Base-by-base conservation (phyloP, 2,797 vertebrate genomes). In the Discoglossus pictus region DNA sequence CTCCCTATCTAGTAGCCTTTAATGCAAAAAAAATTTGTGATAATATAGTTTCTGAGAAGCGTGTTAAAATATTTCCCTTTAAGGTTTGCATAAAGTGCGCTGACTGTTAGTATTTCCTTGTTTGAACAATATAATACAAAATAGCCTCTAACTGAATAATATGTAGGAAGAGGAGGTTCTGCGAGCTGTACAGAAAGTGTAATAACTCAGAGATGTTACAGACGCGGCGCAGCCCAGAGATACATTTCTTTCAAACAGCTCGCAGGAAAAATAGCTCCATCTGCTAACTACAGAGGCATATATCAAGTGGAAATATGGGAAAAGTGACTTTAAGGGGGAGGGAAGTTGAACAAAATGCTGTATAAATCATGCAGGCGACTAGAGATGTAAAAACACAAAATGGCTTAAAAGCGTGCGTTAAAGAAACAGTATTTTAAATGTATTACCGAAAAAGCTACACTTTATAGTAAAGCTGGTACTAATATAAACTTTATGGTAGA, bases 231-330 rank as follows among this genome's bases (percentile, higher is more conserved):
- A 53, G 61, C 20, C 31, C 52, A 53, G 51, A 50, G 35, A 65
- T 65, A 65, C 50, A 3, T 76, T 69, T 79, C 75, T 72, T 74
- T 78, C 78, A 78, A 74, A 80, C 73, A 52, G 61, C 69, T 79
- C 74, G 1, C 52, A 79, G 72, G 44, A 84, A 84, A 83, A 84
- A 82, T 36, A 67, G 70, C 51, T 79, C 83, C 77, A 79, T 83
- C 80, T 86, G 80, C 78, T 82, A 81, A 40, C 72, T 70, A 62
- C 36, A 73, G 48, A 25, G 53, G 75, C 71, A 85, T 86, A 83
- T 83, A 85, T 81, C 83, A 86, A 77, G 44, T 0, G 0, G 54
- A 70, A 83, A 69, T 75, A 73, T 61, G 76, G 64, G 75, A 76
- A 83, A 84, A 82, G 40, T 70, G 42, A 54, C 73, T 82, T 76